Percentiles rank a stretch among this genome's conserved stretches.
Conservation (phyloP, 2,888 invertebrate genomes). For the Tachina grossa region DNA sequence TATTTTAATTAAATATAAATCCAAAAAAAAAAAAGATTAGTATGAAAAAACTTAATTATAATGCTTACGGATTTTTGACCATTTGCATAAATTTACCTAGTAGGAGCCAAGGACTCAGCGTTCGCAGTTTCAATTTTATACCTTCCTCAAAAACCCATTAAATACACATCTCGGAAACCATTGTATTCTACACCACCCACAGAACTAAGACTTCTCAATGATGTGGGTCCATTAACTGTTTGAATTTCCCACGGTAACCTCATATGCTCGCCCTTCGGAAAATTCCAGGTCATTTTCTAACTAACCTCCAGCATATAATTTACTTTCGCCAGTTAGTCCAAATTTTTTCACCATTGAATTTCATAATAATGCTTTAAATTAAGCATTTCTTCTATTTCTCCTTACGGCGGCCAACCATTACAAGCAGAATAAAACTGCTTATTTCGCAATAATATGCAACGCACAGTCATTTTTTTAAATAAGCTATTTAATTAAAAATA, state of each 20-base stretch:
- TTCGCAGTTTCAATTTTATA: not conserved
- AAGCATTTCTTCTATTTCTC: slow-evolving; percentile 26
- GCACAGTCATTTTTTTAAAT: slow-evolving; percentile 11
- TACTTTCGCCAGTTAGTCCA: not conserved
- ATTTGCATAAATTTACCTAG: slow-evolving; percentile 1
- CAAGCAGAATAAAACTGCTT: not conserved
- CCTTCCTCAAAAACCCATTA: slow-evolving; percentile 2
- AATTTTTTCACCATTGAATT: slow-evolving; percentile 19
- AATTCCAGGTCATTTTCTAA: slow-evolving; percentile 8
- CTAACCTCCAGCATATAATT: not conserved
- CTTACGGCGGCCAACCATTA: slow-evolving; percentile 11
- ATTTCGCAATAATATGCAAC: slow-evolving; percentile 33
- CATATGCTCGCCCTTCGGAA: not conserved
- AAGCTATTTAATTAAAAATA: not conserved
- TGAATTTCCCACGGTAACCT: not conserved
- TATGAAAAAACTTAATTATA: not conserved
- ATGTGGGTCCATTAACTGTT: not conserved
- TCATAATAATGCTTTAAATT: slow-evolving; percentile 13
- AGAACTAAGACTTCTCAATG: not conserved
- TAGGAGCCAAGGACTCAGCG: not conserved
- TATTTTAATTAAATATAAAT: not conserved
- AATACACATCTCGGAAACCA: not conserved
- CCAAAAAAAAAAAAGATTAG: not conserved
- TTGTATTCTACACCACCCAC: not conserved
- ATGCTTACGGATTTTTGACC: not conserved